Conservation (phyloP, 2,113 vertebrate genomes). For the Mola mola region DNA sequence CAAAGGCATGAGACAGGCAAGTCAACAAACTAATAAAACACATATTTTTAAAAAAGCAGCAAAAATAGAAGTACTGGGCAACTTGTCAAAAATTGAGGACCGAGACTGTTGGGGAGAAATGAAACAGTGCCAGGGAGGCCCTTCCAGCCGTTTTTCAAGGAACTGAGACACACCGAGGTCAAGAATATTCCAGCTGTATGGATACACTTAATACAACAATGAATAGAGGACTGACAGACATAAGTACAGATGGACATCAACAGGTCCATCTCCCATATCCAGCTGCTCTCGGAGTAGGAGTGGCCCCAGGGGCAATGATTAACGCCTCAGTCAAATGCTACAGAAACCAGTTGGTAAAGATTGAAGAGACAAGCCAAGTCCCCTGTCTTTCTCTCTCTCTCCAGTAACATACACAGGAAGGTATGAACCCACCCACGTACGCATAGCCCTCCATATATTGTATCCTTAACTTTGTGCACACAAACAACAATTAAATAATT, state of each 20-base stretch:
- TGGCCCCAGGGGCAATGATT: conserved; percentile 50
- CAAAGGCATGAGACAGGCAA: too few species aligned
- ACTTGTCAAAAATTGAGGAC: too few species aligned
- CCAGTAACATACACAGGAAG: conserved; percentile 11
- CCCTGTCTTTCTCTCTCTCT: conserved; percentile 11
- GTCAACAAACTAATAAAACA: too few species aligned
- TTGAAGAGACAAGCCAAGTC: conserved; percentile 42
- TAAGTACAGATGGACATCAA: conserved; percentile 49
- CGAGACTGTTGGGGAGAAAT: too few species aligned
- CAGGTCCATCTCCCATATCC: conserved; percentile 55
- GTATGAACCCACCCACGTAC: conserved; percentile 14
- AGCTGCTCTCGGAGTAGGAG: conserved; percentile 60
- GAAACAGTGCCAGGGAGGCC: conserved; percentile 4
- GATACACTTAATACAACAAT: conserved; percentile 34
- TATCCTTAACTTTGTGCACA: neutral
- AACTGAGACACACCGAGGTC: conserved; percentile 39
- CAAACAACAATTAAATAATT: conserved; percentile 14
- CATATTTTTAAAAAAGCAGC: too few species aligned
- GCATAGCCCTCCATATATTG: neutral
- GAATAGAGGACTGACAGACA: conserved; percentile 22
- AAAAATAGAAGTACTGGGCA: too few species aligned
- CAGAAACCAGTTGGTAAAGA: conserved; percentile 68
- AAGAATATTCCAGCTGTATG: conserved; percentile 45
- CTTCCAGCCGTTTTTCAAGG: conserved; percentile 38
- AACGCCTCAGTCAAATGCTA: conserved; percentile 59